A percentile compares a stretch with the other conserved stretches of the same genome.
Conservation (phyloP, 2,113 vertebrate genomes). For the Polypterus bichir region DNA sequence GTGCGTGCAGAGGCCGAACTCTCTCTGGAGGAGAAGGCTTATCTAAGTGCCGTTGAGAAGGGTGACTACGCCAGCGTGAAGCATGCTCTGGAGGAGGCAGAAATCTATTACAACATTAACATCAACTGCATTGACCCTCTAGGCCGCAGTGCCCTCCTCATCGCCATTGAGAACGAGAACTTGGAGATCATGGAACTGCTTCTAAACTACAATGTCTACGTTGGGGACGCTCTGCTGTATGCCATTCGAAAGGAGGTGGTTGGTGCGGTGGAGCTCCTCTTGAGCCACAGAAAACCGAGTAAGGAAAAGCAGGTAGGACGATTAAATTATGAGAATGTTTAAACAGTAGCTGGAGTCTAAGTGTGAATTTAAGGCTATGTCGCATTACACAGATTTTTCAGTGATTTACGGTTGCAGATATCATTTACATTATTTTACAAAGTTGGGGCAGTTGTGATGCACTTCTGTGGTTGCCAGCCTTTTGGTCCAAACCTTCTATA, state of each 20-base stretch:
- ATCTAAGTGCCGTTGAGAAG: conserved; percentile 89
- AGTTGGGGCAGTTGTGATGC: too few species aligned
- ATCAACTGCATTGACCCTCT: conserved; percentile 95
- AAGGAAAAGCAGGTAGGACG: conserved; percentile 75
- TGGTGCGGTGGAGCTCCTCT: conserved; percentile 89
- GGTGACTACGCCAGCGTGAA: conserved; percentile 92
- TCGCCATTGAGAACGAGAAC: conserved; percentile 97
- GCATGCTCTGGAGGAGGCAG: conserved; percentile 79
- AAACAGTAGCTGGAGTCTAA: too few species aligned
- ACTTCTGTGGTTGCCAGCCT: too few species aligned
- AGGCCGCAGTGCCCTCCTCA: conserved; percentile 87
- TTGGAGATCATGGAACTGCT: conserved; percentile 96
- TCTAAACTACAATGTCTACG: conserved; percentile 77
- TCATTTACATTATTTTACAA: too few species aligned
- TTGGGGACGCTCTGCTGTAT: conserved; percentile 84
- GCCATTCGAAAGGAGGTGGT: conserved; percentile 95
- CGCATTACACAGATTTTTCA: too few species aligned
- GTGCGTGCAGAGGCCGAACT: conserved; percentile 89
- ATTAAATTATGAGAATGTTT: too few species aligned
- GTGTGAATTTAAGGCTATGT: too few species aligned
- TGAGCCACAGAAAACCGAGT: conserved; percentile 75
- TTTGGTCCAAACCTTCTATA: too few species aligned
- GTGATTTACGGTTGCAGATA: too few species aligned
- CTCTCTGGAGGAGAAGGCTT: conserved; percentile 79
- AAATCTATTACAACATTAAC: conserved; percentile 97